A percentile compares a stretch with the other conserved stretches of the same genome.
Evolutionary conservation across 1,140 invertebrate genomes (phyloP).

Genomic region (Dendrolimus punctatus): DNA sequence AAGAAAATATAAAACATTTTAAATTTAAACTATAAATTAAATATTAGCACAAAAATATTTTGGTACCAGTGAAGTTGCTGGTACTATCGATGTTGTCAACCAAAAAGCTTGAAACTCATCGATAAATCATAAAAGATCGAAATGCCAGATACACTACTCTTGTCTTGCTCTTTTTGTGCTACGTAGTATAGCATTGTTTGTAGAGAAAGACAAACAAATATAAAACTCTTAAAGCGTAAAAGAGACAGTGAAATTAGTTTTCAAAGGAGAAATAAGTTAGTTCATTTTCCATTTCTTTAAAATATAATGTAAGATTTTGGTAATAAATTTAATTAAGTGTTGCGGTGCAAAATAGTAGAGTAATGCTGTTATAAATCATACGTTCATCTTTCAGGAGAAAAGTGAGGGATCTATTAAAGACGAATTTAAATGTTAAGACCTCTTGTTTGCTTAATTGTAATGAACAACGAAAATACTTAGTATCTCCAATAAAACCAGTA

Average conservation of each 20-base stretch:
- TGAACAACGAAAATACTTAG: no score
- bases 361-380: no score
- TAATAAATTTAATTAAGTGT: conserved; percentile 50
- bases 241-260: conserved; percentile 23
- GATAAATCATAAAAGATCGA: conserved; percentile 23
- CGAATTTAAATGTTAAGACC: no score
- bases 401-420: no score
- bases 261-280: conserved; percentile 18
- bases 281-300: conserved; percentile 43
- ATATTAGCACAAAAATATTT: no score
- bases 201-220: conserved; percentile 44
- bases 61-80: no score
- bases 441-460: no score
- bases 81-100: no score
- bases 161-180: conserved; percentile 51
- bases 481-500: no score
- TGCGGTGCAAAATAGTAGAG: conserved; percentile 35
- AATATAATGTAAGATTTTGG: conserved; percentile 26
- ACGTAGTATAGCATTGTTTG: conserved; percentile 63
- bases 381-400: no score
- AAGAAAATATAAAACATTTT: no score
- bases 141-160: conserved; percentile 25
- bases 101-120: conserved; percentile 16
- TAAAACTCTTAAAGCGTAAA: conserved; percentile 17
- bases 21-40: no score